Evolutionary conservation across 2,888 invertebrate genomes (phyloP).

Genomic region (Caenorhabditis plicata): DNA sequence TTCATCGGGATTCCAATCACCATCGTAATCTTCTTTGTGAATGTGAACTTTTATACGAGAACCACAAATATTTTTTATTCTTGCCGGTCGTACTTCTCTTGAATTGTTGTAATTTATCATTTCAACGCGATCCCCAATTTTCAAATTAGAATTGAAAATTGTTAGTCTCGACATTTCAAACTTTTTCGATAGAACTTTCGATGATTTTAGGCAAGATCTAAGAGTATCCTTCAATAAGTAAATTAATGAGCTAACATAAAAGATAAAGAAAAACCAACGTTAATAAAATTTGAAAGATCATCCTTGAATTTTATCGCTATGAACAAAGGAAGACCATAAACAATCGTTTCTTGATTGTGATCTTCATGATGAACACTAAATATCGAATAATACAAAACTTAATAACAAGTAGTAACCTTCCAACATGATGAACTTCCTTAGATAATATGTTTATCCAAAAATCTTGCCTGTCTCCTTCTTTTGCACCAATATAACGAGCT

Average conservation of each 20-base stretch:
- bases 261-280: background rate
- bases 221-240: background rate
- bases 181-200: slow-evolving; percentile 1
- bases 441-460: slow-evolving; percentile 96
- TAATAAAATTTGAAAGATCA: slow-evolving; percentile 3
- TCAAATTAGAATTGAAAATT: slow-evolving; percentile 4
- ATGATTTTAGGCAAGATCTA: background rate
- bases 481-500: slow-evolving; percentile 85
- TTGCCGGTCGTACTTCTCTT: slow-evolving; percentile 40
- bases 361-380: background rate
- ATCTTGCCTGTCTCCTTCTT: slow-evolving; percentile 75
- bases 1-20: slow-evolving; percentile 5
- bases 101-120: slow-evolving; percentile 41
- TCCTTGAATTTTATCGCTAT: background rate
- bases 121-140: slow-evolving; percentile 46
- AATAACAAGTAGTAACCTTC: slow-evolving; percentile 66
- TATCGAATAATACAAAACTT: background rate
- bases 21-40: slow-evolving; percentile 23
- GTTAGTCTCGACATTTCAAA: slow-evolving; percentile 6
- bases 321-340: background rate
- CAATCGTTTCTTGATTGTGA: background rate
- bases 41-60: slow-evolving; percentile 36
- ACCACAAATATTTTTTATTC: slow-evolving; percentile 29
- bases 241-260: background rate
- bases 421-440: slow-evolving; percentile 91